Evolutionary conservation across 2,797 vertebrate genomes (phyloP).

Genomic region (Tamandua tetradactyla): DNA sequence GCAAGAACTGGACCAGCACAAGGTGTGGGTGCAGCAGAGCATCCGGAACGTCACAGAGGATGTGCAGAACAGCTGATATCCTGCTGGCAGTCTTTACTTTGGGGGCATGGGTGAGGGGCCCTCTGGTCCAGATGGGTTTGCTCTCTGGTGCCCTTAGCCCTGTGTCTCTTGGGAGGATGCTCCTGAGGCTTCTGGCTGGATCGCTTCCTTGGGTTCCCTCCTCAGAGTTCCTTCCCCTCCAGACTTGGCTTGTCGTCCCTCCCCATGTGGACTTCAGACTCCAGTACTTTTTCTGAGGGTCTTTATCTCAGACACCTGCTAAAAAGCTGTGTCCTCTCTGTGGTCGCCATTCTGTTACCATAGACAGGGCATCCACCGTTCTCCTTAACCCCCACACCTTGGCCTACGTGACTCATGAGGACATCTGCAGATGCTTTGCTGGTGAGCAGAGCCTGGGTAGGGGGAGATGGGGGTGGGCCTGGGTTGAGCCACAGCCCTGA

Average conservation of each 20-base stretch:
- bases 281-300: background rate
- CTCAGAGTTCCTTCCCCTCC: background rate
- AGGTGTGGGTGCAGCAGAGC: conserved; percentile 98
- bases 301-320: background rate
- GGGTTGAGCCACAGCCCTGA: background rate
- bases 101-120: conserved; percentile 38
- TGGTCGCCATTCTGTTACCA: background rate
- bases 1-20: conserved; percentile 97
- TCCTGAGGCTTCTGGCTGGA: background rate
- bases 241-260: conserved; percentile 7
- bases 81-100: conserved; percentile 82
- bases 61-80: conserved; percentile 98
- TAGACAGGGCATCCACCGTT: conserved; percentile 64
- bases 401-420: conserved; percentile 96
- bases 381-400: conserved; percentile 90
- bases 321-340: conserved; percentile 10
- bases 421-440: conserved; percentile 98
- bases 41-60: conserved; percentile 98
- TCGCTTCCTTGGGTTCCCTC: background rate
- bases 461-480: background rate
- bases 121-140: conserved; percentile 43
- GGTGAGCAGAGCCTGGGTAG: conserved; percentile 86
- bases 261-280: background rate
- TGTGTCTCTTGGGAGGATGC: background rate
- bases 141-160: background rate